These are phyloP conservation scores for Erithacus rubecula DNA, from an alignment of 2,797 vertebrate species.

Conservation along the genomic window DNA sequence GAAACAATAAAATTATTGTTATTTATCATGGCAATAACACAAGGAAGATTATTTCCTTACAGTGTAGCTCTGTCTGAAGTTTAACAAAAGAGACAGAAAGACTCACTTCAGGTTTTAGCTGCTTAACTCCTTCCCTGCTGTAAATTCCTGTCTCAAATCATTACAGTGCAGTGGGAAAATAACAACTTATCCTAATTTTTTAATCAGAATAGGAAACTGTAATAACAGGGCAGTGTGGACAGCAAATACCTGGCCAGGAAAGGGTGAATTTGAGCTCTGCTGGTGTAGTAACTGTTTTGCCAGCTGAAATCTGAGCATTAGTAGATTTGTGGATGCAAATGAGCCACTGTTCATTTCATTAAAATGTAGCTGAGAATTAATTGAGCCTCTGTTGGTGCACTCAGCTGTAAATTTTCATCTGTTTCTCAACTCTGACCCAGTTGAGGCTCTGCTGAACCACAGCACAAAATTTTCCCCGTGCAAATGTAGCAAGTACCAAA, in stretches of 20 bases:
- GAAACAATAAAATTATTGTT: not conserved
- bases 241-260: not conserved
- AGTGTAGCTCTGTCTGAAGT: not conserved
- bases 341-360: slow-evolving; percentile 52
- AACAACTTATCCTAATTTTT: not conserved
- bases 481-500: slow-evolving; percentile 12
- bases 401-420: slow-evolving; percentile 60
- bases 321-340: slow-evolving; percentile 41
- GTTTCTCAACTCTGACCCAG: slow-evolving; percentile 57
- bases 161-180: not conserved
- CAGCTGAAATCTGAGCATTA: slow-evolving; percentile 27
- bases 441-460: slow-evolving; percentile 44
- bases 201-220: not conserved
- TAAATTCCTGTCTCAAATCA: not conserved
- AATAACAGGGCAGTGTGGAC: not conserved
- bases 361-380: slow-evolving; percentile 64
- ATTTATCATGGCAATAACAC: not conserved
- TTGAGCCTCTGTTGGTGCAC: slow-evolving; percentile 40
- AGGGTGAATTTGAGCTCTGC: not conserved
- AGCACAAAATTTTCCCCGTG: not conserved
- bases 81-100: not conserved
- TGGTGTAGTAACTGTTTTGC: slow-evolving; percentile 4
- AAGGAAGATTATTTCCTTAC: not conserved
- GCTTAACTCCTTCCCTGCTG: not conserved
- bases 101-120: not conserved